Percentiles rank a stretch among this genome's conserved stretches.
Evolutionary conservation across 2,888 invertebrate genomes (phyloP).

Genomic region (Ophioninae sp.): DNA sequence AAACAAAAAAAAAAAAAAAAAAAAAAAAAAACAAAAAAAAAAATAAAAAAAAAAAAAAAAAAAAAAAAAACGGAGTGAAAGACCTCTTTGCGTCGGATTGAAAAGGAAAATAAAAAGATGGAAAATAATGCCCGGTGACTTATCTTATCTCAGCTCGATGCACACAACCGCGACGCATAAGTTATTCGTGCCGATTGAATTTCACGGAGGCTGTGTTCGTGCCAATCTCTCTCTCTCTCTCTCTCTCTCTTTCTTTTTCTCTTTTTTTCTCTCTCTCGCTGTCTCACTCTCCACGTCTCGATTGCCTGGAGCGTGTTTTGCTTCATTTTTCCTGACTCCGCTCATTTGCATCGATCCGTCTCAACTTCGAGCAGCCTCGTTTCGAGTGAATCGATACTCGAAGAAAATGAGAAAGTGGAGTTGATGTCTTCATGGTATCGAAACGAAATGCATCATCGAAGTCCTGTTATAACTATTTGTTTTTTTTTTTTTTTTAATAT

Average conservation of each 20-base stretch:
- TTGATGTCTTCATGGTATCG: background rate
- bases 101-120: slow-evolving; percentile 2
- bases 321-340: slow-evolving; percentile 30
- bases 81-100: slow-evolving; percentile 44
- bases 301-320: background rate
- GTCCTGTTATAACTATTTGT: background rate
- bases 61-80: too few species aligned
- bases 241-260: too few species aligned
- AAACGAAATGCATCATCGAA: background rate
- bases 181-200: slow-evolving; percentile 49
- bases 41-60: too few species aligned
- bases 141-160: slow-evolving; percentile 54
- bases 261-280: slow-evolving; percentile 32
- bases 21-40: too few species aligned
- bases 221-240: slow-evolving; percentile 2
- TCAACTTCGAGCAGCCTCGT: background rate
- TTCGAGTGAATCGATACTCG: background rate
- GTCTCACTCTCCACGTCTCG: background rate
- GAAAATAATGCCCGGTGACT: slow-evolving; percentile 24
- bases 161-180: slow-evolving; percentile 34
- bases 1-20: too few species aligned
- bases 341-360: background rate
- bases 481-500: background rate
- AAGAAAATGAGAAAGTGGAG: background rate
- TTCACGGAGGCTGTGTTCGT: slow-evolving; percentile 34